Evolutionary conservation across 2,113 vertebrate genomes (phyloP), one percentile per base, ranked within the genome.

Genomic region (Terrapene triunguis): DNA sequence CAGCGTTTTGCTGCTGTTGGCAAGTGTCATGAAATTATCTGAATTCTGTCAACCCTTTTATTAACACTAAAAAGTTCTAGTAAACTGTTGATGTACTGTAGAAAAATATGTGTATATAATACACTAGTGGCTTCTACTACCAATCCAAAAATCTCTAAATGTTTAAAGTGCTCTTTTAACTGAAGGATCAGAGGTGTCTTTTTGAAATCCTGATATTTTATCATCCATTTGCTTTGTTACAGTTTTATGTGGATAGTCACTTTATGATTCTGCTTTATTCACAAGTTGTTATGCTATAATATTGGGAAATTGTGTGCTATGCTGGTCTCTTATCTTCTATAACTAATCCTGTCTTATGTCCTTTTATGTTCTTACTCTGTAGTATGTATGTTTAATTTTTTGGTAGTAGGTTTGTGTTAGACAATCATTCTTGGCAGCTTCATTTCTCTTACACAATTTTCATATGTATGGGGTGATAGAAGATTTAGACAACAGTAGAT

Each of bases 111-210:
- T 96, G 87, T 97, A 93, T 80, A 87, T 97, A 96, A 97, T 97
- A 97, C 50, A 94, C 91, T 93, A 88, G 91, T 97, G 93, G 89
- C 82, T 96, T 96, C 89, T 87, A 91, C 96, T 97, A 94, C 96
- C 97, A 97, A 96, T 94, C 65, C 95, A 95, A 97, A 97, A 97
- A 96, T 94, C 88, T 96, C 94, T 97, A 95, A 97, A 97, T 80
- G 96, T 97, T 97, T 97, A 93, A 97, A 97, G 96, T 94, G 92
- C 57, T 93, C 88, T 80, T 92, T 48, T 97, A 96, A 97, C 95
- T 97, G 96, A 97, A 97, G 96, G 96, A 97, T 97, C 97, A 97
- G 96, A 97, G 97, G 82, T 97, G 94, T 93, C 90, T 97, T 96
- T 97, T 97, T 97, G 96, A 97, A 97, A 97, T 97, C 79, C 94